A percentile compares a stretch with the other conserved stretches of the same genome.
Evolutionary conservation across 2,113 vertebrate genomes (phyloP).

Genomic region (Perccottus glenii): DNA sequence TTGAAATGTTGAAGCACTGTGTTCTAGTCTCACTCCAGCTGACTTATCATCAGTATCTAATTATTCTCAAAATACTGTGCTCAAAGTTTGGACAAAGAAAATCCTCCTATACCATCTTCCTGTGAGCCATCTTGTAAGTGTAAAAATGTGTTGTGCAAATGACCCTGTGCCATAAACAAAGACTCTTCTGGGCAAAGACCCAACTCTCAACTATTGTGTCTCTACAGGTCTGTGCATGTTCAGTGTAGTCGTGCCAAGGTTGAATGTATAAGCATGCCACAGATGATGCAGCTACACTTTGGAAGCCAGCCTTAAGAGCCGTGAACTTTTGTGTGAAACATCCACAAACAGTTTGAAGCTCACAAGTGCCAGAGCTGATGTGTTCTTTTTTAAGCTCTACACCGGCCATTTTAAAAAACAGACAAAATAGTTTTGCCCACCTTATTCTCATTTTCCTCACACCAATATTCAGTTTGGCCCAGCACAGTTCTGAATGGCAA

Average conservation of each 20-base stretch:
- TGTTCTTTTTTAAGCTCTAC: conserved; percentile 32
- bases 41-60: conserved; percentile 39
- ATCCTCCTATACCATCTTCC: neutral
- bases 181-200: conserved; percentile 44
- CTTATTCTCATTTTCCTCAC: neutral
- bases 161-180: conserved; percentile 49
- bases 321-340: conserved; percentile 31
- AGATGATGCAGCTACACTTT: conserved; percentile 25
- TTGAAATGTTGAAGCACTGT: no score
- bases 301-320: conserved; percentile 19
- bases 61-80: conserved; percentile 51
- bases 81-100: conserved; percentile 28
- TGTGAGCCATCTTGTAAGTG: conserved; percentile 1
- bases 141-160: conserved; percentile 24
- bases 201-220: conserved; percentile 21
- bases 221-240: conserved; percentile 39
- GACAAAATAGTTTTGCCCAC: conserved; percentile 15
- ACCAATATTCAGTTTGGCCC: neutral
- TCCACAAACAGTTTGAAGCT: conserved; percentile 30
- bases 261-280: conserved; percentile 15
- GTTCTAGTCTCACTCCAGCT: conserved; percentile 36
- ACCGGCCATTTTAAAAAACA: conserved; percentile 26
- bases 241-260: conserved; percentile 33
- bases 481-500: neutral
- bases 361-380: conserved; percentile 38